phyloP scores from a whole-genome alignment of 1,140 invertebrate species.

The Stratiolaelaps scimitus region DNA sequence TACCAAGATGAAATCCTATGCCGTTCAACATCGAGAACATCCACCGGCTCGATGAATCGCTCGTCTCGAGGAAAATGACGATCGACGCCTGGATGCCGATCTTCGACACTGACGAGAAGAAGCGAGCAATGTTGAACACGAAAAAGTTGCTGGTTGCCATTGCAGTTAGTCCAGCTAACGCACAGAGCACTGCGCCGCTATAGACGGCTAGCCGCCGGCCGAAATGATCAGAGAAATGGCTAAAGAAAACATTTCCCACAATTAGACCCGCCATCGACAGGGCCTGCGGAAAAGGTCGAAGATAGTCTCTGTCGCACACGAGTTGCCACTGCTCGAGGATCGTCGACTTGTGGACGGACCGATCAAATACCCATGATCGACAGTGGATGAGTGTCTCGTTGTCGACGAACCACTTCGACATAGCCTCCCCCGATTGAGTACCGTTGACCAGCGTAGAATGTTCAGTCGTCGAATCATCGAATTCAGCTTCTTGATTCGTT shows the following conservation, averaged over 20 bases:
- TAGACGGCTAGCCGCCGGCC: not conserved
- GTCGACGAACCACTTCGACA: not conserved
- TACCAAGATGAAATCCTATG: not conserved
- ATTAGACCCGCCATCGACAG: conserved; percentile 11
- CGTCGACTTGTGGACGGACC: conserved; percentile 1
- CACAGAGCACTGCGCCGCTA: not conserved
- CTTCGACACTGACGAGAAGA: conserved; percentile 1
- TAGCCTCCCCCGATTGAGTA: too few relatives aligned
- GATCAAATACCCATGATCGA: not conserved
- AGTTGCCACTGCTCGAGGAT: conserved; percentile 15
- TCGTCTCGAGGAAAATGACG: conserved; percentile 3
- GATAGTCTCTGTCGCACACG: conserved; percentile 15
- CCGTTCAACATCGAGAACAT: conserved; percentile 18
- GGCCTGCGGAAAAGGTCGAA: conserved; percentile 9
- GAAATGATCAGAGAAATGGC: conserved; percentile 18
- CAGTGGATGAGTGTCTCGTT: conserved; percentile 1
- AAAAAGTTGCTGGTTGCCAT: not conserved
- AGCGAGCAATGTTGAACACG: not conserved
- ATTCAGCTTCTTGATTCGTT: too few relatives aligned
- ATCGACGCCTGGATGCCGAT: conserved; percentile 5
- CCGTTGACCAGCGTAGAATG: too few relatives aligned
- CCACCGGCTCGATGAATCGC: conserved; percentile 10
- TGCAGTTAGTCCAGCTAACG: not conserved
- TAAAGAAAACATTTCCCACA: conserved; percentile 3
- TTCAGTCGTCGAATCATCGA: too few relatives aligned